A percentile compares a stretch with the other conserved stretches of the same genome.
phyloP scores from a whole-genome alignment of 2,888 invertebrate species.

The Ectobius pallidus region DNA sequence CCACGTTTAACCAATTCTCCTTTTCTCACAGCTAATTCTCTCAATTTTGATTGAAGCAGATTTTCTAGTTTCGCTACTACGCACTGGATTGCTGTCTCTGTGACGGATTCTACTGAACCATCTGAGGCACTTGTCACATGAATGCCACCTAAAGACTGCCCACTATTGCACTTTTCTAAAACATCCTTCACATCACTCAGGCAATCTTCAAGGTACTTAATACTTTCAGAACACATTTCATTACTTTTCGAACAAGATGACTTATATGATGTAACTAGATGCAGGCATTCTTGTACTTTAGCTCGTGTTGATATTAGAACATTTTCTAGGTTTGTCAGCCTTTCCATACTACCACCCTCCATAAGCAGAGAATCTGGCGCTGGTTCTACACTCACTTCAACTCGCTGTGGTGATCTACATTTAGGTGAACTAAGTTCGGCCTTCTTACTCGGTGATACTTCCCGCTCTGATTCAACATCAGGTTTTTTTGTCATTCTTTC shows the following conservation, averaged over 20 bases:
- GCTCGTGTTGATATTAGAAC: constrained; percentile 68
- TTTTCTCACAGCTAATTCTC: constrained; percentile 71
- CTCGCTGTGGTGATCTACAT: constrained; percentile 11
- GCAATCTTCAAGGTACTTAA: constrained; percentile 67
- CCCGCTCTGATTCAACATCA: constrained; percentile 42
- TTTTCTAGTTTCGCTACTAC: constrained; percentile 61
- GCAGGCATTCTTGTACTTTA: constrained; percentile 71
- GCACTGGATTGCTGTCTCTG: constrained; percentile 43
- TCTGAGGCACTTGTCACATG: constrained; percentile 3
- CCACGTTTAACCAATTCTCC: constrained; percentile 69
- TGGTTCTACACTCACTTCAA: constrained; percentile 39
- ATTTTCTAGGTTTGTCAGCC: constrained; percentile 65
- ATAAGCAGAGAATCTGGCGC: constrained; percentile 16
- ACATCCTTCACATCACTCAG: constrained; percentile 67
- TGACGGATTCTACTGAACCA: constrained; percentile 17
- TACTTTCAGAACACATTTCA: constrained; percentile 54
- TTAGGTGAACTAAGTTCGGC: neutral
- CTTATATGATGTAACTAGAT: constrained; percentile 67
- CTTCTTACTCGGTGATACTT: neutral
- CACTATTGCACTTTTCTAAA: constrained; percentile 64
- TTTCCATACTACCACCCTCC: constrained; percentile 18
- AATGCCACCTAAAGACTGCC: constrained; percentile 57
- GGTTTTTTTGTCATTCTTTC: constrained; percentile 46
- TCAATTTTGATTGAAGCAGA: constrained; percentile 70
- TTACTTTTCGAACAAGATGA: constrained; percentile 55